A percentile compares a stretch with the other conserved stretches of the same genome.
Evolutionary conservation across 2,797 vertebrate genomes (phyloP).

Genomic region (Acrossocheilus wenchowensis): DNA sequence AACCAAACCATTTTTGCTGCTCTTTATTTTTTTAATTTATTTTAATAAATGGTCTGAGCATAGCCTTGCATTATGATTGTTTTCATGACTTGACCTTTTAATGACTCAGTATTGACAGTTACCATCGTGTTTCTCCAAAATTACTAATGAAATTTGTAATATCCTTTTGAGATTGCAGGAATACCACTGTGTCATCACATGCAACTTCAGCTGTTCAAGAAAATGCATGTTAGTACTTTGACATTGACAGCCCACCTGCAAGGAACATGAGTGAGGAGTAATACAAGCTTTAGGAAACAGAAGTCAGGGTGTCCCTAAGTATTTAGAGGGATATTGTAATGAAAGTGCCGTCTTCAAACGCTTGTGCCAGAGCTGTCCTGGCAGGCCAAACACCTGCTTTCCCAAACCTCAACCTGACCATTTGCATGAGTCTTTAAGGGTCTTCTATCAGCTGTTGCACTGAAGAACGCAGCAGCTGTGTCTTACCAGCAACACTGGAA

Average conservation of each 20-base stretch:
- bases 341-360: slow-evolving; percentile 47
- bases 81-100: background rate
- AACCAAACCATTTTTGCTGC: background rate
- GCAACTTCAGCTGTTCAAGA: slow-evolving; percentile 6
- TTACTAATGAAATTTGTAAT: background rate
- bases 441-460: slow-evolving; percentile 21
- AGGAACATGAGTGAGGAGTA: slow-evolving; percentile 13
- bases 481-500: background rate
- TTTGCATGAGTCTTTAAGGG: slow-evolving; percentile 15
- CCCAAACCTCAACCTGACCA: slow-evolving; percentile 39
- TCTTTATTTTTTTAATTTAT: background rate
- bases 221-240: background rate
- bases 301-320: slow-evolving; percentile 26
- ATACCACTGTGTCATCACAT: background rate
- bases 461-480: slow-evolving; percentile 26
- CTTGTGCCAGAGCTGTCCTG: slow-evolving; percentile 29
- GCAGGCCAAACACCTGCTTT: slow-evolving; percentile 53
- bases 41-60: background rate
- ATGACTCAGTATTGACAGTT: background rate
- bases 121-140: background rate
- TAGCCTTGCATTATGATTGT: background rate
- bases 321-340: slow-evolving; percentile 46
- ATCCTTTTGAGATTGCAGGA: background rate
- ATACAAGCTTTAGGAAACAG: slow-evolving; percentile 42
- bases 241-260: slow-evolving; percentile 8